Percentiles rank a stretch among this genome's conserved stretches.
These are phyloP conservation scores for Agrotis exclamationis DNA, from an alignment of 2,888 invertebrate genomes.

Conservation along the genomic window DNA sequence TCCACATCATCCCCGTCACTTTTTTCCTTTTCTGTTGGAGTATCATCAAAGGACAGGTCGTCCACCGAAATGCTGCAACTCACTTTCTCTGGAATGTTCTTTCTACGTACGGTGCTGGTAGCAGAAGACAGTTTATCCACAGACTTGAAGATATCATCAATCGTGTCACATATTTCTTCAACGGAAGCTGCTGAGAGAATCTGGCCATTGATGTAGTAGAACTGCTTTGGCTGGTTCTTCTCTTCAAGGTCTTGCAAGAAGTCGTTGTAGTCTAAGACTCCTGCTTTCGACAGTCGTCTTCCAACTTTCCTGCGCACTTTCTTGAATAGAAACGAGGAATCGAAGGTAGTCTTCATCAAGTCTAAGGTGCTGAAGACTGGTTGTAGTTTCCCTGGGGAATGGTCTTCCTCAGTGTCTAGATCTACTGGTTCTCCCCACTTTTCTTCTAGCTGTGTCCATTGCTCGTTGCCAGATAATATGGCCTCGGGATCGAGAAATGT, in stretches of 20 bases:
- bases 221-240: constrained; percentile 64
- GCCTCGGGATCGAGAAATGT: constrained; percentile 78
- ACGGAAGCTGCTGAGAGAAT: constrained; percentile 83
- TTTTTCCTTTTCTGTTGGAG: constrained; percentile 68
- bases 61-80: constrained; percentile 82
- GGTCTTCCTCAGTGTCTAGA: constrained; percentile 82
- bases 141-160: constrained; percentile 85
- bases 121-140: constrained; percentile 82
- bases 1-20: constrained; percentile 77
- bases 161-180: constrained; percentile 83
- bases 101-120: constrained; percentile 74
- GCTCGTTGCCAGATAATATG: constrained; percentile 81
- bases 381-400: constrained; percentile 63
- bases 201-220: constrained; percentile 71
- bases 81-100: constrained; percentile 77
- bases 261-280: constrained; percentile 78
- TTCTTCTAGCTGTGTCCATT: constrained; percentile 83
- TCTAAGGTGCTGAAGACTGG: constrained; percentile 81
- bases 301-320: constrained; percentile 78
- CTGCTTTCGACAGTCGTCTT: constrained; percentile 75
- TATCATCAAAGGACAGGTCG: constrained; percentile 84
- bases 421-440: constrained; percentile 85
- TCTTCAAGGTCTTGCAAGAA: constrained; percentile 79
- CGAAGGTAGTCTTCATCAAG: constrained; percentile 80
- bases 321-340: constrained; percentile 82